Evolutionary conservation across 1,140 invertebrate species (phyloP), one percentile per base, ranked within the genome.

Genomic region (Lanistes nyassanus): DNA sequence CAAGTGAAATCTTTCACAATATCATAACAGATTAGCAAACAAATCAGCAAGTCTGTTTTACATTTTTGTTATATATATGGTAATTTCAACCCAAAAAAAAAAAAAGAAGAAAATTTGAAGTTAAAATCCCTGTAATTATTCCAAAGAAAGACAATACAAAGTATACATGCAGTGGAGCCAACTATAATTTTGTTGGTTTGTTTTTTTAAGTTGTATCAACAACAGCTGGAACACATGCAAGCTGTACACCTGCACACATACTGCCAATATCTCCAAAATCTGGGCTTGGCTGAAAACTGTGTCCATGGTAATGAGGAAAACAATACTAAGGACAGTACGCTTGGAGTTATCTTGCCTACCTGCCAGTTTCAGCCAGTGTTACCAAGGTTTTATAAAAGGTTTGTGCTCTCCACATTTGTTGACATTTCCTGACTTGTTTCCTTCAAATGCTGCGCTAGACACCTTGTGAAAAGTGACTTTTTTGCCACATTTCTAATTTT

Each of bases 351-450:
- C 60, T 67, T 65, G 23, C 76, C 74, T 60, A 76, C 73, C 0
- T 82, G 80, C 70, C 76, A 74, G 47, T 81, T 82, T 26, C 70
- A 77, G 29, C 80, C 80, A 26, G 74, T 82, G 62, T 47, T 69
- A 26, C 79, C 80, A 31, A 66, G 75, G 31, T 55, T 78, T 19
- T 82, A 76, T 42, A 34, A 58, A 42, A 80, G 78, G 80, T 82
- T 65, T 31, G 64, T 13, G 1, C n/a, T 60, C 2, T 13, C 13
- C 9, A 29, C 34, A 1, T 31, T 60, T 60, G 58, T 3, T 60
- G 11, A 3, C 31, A 29, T 1, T 60, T 60, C 4, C 21, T 7
- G 1, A 29, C 6, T 26, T 9, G 11, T 60, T 60, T 60, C n/a
- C 6, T 60, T 47, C 2, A 13, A 9, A 47, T 47, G 42, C 42